Evolutionary conservation across 2,888 invertebrate species (phyloP), one percentile per base, ranked within the genome.

Genomic region (Volucella inanis): DNA sequence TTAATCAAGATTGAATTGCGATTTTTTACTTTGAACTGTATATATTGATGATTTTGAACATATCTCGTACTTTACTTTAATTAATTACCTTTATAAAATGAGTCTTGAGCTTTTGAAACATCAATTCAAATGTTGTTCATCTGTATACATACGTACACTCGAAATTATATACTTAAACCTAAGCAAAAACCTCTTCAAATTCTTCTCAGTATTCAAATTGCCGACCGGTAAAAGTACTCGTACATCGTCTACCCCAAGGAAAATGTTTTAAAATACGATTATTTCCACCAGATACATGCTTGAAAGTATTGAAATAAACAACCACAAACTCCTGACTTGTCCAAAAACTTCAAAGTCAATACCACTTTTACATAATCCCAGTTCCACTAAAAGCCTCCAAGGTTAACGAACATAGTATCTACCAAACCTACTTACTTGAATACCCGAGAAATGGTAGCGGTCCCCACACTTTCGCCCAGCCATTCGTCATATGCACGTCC

Each of bases 271-370:
- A 52, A 52, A 22, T 2, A 39, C 18, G 31, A 31, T 0, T 31
- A 31, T 6, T 6, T 31, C 31, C 31, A 31, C 31, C 31, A 6
- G 6, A 4, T 31, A 31, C 31, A 31, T 31, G 31, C 6, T 1
- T 6, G 31, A 31, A 6, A 6, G 31, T 31, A 31, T 6, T 38
- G 39, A 9, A 47, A 57, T 57, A 70, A 70, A 57, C 49, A 57
- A 47, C 47, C 14, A 49, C 18, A 49, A 57, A 57, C 70, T 38
- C 55, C 4, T 12, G 31, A 6, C 2, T 39, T 41, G 11, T 6
- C 9, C 45, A 18, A n/a, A 55, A 65, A 77, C 72, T 62, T 77
- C 82, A 82, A 77, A 82, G 77, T 72, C 67, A 77, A 77, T 72
- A 71, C 14, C 43, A 75, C 49, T 49, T 41, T 61, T 55, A 64